Conservation (phyloP, 2,797 vertebrate species). For the Sebastes goodei region DNA sequence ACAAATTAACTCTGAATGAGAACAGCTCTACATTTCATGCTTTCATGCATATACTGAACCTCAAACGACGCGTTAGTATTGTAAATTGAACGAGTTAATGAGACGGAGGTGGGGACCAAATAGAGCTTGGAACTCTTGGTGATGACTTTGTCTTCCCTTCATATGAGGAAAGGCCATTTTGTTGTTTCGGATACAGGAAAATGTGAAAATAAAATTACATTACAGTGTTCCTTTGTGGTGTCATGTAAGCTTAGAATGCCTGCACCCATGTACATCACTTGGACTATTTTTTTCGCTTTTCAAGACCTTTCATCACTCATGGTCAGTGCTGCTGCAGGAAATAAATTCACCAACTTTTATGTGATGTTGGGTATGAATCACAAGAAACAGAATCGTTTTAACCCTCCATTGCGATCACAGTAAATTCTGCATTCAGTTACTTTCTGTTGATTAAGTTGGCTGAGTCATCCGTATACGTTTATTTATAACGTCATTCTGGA, state of each 20-base stretch:
- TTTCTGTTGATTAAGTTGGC: neutral
- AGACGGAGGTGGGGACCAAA: constrained; percentile 27
- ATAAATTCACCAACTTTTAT: neutral
- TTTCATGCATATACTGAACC: constrained; percentile 18
- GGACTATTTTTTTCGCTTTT: neutral
- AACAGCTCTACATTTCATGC: constrained; percentile 53
- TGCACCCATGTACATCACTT: neutral
- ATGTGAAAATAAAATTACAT: neutral
- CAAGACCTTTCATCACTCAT: neutral
- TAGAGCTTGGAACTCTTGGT: constrained; percentile 4
- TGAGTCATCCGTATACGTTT: neutral
- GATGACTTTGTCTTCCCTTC: constrained; percentile 17
- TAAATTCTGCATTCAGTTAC: neutral
- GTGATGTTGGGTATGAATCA: neutral
- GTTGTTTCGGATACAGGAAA: neutral
- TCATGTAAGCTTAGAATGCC: neutral
- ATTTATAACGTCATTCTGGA: neutral
- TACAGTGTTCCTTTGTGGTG: neutral
- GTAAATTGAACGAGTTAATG: constrained; percentile 60
- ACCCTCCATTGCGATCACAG: neutral
- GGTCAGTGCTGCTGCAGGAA: neutral
- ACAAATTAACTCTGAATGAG: constrained; percentile 35
- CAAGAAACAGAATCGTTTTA: neutral
- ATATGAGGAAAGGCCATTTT: neutral
- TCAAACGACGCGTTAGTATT: constrained; percentile 40